Conservation (phyloP, 2,797 vertebrate species). For the Esox lucius region DNA sequence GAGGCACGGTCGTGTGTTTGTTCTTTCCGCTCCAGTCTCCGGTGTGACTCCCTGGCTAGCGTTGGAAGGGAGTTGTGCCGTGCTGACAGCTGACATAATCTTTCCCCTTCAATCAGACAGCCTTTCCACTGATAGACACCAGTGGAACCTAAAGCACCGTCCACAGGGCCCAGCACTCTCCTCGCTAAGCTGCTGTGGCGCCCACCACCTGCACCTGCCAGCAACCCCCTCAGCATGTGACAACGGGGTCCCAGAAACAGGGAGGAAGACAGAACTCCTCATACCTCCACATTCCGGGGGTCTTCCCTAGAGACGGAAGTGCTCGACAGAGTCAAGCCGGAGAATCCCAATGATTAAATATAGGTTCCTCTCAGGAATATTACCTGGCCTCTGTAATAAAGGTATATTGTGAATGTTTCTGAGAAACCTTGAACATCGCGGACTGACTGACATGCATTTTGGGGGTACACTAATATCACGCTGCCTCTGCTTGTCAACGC, state of each 20-base stretch:
- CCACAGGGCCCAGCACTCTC: conserved; percentile 25
- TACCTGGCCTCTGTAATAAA: conserved; percentile 24
- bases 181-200: conserved; percentile 11
- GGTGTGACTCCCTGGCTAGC: not conserved
- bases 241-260: conserved; percentile 25
- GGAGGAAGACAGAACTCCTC: conserved; percentile 20
- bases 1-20: conserved; percentile 35
- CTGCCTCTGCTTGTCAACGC: not conserved
- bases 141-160: conserved; percentile 40
- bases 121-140: conserved; percentile 30
- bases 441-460: not conserved
- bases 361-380: conserved; percentile 55
- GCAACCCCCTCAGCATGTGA: conserved; percentile 41
- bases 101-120: conserved; percentile 50
- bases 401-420: conserved; percentile 29
- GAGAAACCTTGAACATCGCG: conserved; percentile 4
- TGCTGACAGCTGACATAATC: conserved; percentile 44
- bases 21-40: conserved; percentile 40
- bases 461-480: not conserved
- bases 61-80: conserved; percentile 23
- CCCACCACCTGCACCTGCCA: conserved; percentile 1
- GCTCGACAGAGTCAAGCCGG: conserved; percentile 17
- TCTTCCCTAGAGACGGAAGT: not conserved
- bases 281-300: conserved; percentile 12
- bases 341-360: conserved; percentile 24